Conservation (phyloP, 2,113 vertebrate genomes). For the Catharus minimus region DNA sequence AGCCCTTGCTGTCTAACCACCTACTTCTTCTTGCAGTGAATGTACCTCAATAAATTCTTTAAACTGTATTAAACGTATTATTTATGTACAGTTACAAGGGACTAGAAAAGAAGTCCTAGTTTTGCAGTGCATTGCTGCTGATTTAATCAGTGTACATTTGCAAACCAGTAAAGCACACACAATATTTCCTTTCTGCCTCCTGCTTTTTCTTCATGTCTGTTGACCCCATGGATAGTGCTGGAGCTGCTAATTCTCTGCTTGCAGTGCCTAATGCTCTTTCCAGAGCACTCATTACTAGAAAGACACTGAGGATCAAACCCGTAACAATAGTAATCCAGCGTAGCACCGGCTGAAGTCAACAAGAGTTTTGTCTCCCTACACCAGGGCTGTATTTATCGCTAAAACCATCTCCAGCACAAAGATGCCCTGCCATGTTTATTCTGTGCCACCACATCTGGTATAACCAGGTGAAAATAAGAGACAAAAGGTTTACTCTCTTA, state of each 20-base stretch:
- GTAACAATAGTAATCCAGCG: neutral
- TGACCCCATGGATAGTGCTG: neutral
- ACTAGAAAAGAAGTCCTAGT: conserved; percentile 3
- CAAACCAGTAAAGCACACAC: neutral
- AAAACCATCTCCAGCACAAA: neutral
- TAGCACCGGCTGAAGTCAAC: neutral
- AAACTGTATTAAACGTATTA: neutral
- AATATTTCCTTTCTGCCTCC: neutral
- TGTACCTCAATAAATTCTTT: neutral
- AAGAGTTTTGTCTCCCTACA: neutral
- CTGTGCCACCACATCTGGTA: neutral
- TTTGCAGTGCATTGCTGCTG: neutral
- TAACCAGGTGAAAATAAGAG: neutral
- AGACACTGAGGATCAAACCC: conserved; percentile 26
- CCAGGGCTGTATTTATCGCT: neutral
- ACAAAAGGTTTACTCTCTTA: conserved; percentile 23
- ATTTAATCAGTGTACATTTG: conserved; percentile 3
- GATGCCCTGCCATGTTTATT: conserved; percentile 21
- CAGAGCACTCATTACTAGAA: neutral
- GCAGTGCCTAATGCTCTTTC: neutral
- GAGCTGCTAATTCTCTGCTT: conserved; percentile 3
- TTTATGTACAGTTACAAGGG: neutral
- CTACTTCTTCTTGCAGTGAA: neutral
- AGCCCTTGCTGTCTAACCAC: neutral
- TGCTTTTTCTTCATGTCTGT: neutral